Evolutionary conservation across 2,113 vertebrate species (phyloP).

Genomic region (Nothoprocta pentlandii): DNA sequence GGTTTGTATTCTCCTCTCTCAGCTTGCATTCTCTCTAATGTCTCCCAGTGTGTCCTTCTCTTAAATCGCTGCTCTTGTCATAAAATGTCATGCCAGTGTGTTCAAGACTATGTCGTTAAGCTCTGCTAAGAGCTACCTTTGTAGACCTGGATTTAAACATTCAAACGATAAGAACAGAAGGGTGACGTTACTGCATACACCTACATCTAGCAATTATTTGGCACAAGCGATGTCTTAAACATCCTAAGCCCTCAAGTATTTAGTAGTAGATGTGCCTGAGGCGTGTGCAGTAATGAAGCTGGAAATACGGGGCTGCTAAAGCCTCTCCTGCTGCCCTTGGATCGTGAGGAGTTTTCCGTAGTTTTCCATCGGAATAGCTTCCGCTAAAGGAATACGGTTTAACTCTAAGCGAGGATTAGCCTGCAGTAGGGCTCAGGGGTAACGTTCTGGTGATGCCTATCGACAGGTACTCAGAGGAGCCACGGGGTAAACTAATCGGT

Average conservation of each 20-base stretch:
- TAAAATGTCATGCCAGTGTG: conserved; percentile 47
- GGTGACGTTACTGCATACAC: neutral
- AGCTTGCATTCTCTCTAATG: conserved; percentile 56
- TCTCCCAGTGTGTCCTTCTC: conserved; percentile 47
- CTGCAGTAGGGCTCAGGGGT: conserved; percentile 29
- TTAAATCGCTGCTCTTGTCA: conserved; percentile 38
- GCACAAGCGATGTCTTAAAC: neutral
- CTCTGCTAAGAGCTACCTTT: neutral
- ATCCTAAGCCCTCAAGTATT: neutral
- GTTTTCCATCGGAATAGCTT: neutral
- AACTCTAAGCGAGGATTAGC: conserved; percentile 17
- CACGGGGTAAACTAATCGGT: conserved; percentile 62
- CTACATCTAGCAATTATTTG: neutral
- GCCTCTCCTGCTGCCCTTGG: neutral
- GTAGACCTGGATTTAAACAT: neutral
- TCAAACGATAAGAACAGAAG: conserved; percentile 29
- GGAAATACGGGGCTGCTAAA: neutral
- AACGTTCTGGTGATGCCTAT: neutral
- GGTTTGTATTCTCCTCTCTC: conserved; percentile 61
- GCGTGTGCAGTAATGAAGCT: neutral
- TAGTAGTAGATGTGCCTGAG: conserved; percentile 21
- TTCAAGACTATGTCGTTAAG: conserved; percentile 30
- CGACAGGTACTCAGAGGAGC: conserved; percentile 69
- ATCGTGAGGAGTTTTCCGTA: neutral
- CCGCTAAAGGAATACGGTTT: neutral